Conservation (phyloP, 2,888 invertebrate species). For the Penaeus monodon region DNA sequence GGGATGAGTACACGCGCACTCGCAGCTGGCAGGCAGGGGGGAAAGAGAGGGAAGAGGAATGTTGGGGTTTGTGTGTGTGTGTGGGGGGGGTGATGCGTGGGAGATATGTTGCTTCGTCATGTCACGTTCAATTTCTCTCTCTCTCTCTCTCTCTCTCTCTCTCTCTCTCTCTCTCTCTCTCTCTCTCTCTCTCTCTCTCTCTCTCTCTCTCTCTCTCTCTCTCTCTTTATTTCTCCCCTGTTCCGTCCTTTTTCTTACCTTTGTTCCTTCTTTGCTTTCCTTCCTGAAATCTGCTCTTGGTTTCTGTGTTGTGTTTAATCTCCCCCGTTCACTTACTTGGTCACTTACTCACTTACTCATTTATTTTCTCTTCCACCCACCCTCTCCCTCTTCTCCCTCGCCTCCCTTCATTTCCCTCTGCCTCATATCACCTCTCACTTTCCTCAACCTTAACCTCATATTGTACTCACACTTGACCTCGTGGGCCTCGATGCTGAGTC, state of each 20-base stretch:
- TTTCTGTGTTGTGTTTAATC: no score
- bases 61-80: not conserved
- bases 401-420: no score
- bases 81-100: not conserved
- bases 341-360: not conserved
- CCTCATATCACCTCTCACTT: no score
- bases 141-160: not conserved
- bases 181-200: not conserved
- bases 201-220: not conserved
- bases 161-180: conserved; percentile 24
- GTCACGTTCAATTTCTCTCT: not conserved
- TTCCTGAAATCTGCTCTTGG: no score
- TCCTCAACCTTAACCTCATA: no score
- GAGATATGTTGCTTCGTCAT: not conserved
- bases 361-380: not conserved
- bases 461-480: no score
- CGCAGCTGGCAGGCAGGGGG: not conserved
- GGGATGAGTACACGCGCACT: not conserved
- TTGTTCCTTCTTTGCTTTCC: no score
- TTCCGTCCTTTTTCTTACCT: not conserved
- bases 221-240: not conserved
- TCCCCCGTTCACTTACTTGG: conserved; percentile 2
- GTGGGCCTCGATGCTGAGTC: no score
- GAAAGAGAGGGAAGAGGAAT: not conserved
- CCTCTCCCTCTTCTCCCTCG: no score